Base-by-base conservation (phyloP, 2,888 invertebrate species). In the Itoplectis maculator region DNA sequence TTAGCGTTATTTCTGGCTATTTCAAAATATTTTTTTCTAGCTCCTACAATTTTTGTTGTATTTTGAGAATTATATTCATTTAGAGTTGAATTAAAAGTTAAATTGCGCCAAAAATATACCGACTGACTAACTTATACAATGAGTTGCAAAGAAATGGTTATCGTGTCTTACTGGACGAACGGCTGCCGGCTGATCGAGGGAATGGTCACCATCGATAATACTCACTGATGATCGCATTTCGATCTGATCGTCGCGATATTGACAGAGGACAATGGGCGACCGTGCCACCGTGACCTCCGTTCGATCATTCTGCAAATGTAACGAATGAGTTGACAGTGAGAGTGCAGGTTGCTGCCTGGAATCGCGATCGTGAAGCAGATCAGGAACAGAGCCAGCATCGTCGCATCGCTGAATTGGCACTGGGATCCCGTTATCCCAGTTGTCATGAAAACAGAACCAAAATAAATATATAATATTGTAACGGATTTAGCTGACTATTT, bases 281-380 rank as follows among this genome's bases (percentile, higher is more conserved):
- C 18, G 42, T 42, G 15, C 42, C 4, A 11, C 18, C 18, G 42
- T 40, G 42, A 61, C 82, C 84, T 81, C 79, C 82, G 86, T 85
- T 87, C 61, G 69, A 69, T 79, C 59, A 54, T 80, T 85, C 86
- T 75, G 84, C 74, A 61, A 82, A 61, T 86, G 85, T 91, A 91
- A 92, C 89, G 88, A 88, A 92, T 91, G 91, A 89, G 83, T 87
- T 81, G 77, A 78, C 86, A 79, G 88, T 91, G 91, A 91, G 85
- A 87, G 83, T 89, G 91, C 88, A 88, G 77, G 82, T 15, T 42
- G 37, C 18, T 6, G 4, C 47, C 15, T 7, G 35, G 35, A 4
- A 7, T 59, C 13, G 29, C 5, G 37, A 72, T 61, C 7, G 29
- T n/a, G 35, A 42, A 54, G 42, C 0, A 40, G 18, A 66, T 35